Evolutionary conservation across 2,113 vertebrate species (phyloP).

Genomic region (Aramus guarauna): DNA sequence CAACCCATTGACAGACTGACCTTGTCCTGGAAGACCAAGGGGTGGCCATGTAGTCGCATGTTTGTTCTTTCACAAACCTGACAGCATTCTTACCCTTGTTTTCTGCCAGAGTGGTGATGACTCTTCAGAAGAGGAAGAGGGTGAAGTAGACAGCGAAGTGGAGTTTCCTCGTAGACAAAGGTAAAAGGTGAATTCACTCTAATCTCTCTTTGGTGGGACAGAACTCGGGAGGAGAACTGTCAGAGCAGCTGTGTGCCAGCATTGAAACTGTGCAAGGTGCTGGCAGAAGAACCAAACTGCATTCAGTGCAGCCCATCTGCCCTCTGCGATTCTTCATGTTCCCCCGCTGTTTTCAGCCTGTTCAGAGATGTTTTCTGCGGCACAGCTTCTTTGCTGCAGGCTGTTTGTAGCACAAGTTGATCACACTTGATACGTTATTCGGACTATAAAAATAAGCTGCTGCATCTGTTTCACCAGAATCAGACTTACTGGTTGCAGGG

Average conservation of each 20-base stretch:
- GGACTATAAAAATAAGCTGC: background rate
- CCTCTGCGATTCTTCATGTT: background rate
- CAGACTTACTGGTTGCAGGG: background rate
- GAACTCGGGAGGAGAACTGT: background rate
- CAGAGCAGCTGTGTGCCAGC: background rate
- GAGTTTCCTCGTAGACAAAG: conserved; percentile 97
- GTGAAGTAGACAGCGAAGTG: conserved; percentile 98
- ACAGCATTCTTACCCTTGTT: background rate
- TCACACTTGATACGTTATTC: background rate
- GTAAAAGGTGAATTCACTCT: conserved; percentile 71
- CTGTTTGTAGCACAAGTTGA: background rate
- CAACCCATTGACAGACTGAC: background rate
- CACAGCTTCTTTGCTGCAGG: background rate
- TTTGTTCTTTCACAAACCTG: background rate
- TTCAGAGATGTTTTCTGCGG: background rate
- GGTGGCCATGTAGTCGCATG: background rate
- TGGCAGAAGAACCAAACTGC: background rate
- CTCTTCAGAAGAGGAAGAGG: conserved; percentile 97
- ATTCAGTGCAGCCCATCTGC: background rate
- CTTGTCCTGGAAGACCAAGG: background rate
- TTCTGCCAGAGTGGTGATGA: conserved; percentile 86
- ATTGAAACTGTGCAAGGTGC: background rate
- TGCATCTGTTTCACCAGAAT: background rate
- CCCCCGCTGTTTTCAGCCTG: background rate
- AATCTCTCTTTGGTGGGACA: background rate